Percentiles rank a stretch among this genome's conserved stretches.
Conservation (phyloP, 2,113 vertebrate genomes). For the Stictonetta naevosa region DNA sequence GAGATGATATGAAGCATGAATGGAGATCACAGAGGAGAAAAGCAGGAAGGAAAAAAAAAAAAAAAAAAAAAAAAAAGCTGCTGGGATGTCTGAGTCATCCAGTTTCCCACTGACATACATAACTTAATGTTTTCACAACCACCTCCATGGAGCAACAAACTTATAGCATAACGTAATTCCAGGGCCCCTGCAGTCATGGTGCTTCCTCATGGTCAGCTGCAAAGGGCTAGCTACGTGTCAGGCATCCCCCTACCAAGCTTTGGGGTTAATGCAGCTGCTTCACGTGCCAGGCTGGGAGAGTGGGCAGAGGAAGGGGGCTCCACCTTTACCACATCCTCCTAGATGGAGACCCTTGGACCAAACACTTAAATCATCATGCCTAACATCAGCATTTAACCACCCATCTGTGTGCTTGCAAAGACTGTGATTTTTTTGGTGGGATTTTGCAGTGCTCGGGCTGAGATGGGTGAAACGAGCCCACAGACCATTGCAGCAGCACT, state of each 20-base stretch:
- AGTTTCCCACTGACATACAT: neutral
- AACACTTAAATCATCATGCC: rapidly evolving
- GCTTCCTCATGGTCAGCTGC: neutral
- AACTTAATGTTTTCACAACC: neutral
- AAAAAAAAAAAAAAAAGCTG: neutral
- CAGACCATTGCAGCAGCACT: neutral
- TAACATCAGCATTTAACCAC: rapidly evolving
- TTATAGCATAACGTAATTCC: neutral
- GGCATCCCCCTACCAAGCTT: neutral
- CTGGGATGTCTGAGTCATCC: slow-evolving; percentile 1
- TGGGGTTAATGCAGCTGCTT: rapidly evolving
- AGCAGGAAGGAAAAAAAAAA: neutral
- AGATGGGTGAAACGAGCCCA: neutral
- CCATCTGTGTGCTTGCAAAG: neutral
- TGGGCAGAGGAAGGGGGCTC: neutral
- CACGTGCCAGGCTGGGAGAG: neutral
- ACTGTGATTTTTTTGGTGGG: neutral
- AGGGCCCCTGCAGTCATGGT: neutral
- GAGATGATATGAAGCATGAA: neutral
- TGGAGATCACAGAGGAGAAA: neutral
- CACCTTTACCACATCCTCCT: neutral
- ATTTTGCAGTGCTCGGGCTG: neutral
- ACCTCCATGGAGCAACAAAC: neutral
- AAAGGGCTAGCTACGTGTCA: rapidly evolving
- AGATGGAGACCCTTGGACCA: neutral